Percentiles rank a stretch among this genome's conserved stretches.
Conservation (phyloP, 2,888 invertebrate genomes). For the Brachypalpus laphriformis region DNA sequence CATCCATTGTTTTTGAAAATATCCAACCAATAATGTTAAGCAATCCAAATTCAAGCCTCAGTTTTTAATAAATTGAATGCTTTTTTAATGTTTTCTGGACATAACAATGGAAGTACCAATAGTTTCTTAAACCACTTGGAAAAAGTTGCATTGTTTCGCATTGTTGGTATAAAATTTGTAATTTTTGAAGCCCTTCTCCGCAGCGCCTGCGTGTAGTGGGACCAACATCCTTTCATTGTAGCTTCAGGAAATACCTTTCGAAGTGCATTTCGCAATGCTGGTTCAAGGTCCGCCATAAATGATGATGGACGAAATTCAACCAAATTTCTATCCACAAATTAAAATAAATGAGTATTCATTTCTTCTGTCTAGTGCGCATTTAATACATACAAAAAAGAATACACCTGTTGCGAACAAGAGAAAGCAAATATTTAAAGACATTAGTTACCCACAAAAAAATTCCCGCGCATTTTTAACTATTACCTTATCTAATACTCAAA, state of each 20-base stretch:
- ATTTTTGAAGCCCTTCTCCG: slow-evolving; percentile 23
- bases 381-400: background rate
- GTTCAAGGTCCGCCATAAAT: slow-evolving; percentile 21
- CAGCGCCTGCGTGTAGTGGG: slow-evolving; percentile 2
- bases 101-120: too few relatives aligned
- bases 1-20: too few relatives aligned
- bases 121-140: too few relatives aligned
- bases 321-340: slow-evolving; percentile 33
- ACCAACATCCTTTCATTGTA: slow-evolving; percentile 17
- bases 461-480: too few relatives aligned
- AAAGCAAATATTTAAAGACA: background rate
- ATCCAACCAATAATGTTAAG: too few relatives aligned
- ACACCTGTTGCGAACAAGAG: background rate
- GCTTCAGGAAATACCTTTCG: slow-evolving; percentile 5
- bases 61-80: too few relatives aligned
- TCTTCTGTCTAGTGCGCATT: slow-evolving; percentile 2
- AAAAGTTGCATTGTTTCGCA: background rate
- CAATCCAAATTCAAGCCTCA: too few relatives aligned
- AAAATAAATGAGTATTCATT: slow-evolving; percentile 4
- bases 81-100: too few relatives aligned
- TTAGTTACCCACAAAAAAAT: background rate
- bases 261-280: slow-evolving; percentile 14
- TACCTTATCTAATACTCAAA: too few relatives aligned
- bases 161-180: slow-evolving; percentile 12
- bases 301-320: slow-evolving; percentile 20